Conservation (phyloP, 2,797 vertebrate species). For the Gambusia yucatana region DNA sequence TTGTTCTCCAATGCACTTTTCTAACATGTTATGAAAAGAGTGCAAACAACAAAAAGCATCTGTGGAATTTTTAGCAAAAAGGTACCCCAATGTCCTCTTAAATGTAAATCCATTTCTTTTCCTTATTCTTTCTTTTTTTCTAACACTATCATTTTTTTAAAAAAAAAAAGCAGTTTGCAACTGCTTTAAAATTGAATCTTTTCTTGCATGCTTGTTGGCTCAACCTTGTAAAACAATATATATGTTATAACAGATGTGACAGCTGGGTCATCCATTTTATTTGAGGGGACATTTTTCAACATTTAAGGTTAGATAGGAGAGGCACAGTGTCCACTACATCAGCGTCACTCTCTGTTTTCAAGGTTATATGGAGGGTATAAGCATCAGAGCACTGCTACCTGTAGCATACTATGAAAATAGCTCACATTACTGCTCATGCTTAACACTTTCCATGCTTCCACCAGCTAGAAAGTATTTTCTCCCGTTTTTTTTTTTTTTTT, state of each 20-base stretch:
- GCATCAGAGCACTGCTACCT: constrained; percentile 47
- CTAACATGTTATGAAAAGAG: constrained; percentile 55
- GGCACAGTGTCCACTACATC: constrained; percentile 70
- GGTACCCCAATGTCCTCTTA: constrained; percentile 42
- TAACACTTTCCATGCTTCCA: neutral
- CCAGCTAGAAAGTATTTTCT: neutral
- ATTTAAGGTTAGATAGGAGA: constrained; percentile 72
- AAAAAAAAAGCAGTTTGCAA: constrained; percentile 49
- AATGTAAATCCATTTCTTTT: constrained; percentile 63
- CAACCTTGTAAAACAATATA: constrained; percentile 71
- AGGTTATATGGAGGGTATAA: constrained; percentile 69
- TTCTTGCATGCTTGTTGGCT: constrained; percentile 61
- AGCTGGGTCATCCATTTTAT: constrained; percentile 71
- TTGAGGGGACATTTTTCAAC: constrained; percentile 78
- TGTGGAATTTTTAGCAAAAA: constrained; percentile 60
- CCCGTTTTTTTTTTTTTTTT: too few relatives aligned
- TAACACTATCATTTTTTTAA: constrained; percentile 46
- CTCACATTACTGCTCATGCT: constrained; percentile 2
- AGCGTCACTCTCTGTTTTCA: constrained; percentile 71
- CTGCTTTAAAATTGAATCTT: constrained; percentile 55
- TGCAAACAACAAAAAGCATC: constrained; percentile 65
- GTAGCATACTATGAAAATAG: constrained; percentile 35
- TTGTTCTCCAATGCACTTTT: constrained; percentile 47
- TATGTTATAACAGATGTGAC: constrained; percentile 54
- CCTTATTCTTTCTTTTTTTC: constrained; percentile 7